A percentile compares a stretch with the other conserved stretches of the same genome.
Conservation (phyloP, 2,113 vertebrate species). For the Crocuta crocuta region DNA sequence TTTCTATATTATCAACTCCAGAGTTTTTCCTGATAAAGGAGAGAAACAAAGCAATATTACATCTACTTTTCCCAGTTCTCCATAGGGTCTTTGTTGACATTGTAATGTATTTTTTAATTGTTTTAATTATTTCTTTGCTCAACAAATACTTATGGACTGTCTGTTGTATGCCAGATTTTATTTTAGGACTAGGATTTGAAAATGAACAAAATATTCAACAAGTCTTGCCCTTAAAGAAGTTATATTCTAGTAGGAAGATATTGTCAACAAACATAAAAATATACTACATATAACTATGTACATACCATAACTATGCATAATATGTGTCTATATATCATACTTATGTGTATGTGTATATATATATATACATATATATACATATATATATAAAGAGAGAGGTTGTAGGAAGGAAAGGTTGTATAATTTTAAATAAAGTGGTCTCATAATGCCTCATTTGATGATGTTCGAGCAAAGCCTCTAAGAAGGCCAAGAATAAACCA, state of each 20-base stretch:
- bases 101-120: neutral
- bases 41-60: neutral
- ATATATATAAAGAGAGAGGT: neutral
- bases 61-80: neutral
- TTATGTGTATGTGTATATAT: neutral
- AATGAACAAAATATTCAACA: neutral
- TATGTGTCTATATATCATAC: neutral
- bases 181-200: neutral
- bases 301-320: neutral
- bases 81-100: neutral
- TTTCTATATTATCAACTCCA: neutral
- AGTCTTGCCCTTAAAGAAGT: neutral
- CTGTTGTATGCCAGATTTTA: neutral
- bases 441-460: neutral
- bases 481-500: neutral
- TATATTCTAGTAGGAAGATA: neutral
- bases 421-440: neutral
- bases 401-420: neutral
- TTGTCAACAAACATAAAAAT: neutral
- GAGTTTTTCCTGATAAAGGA: neutral
- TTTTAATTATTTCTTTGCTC: slow-evolving; percentile 29
- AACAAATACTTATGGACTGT: neutral
- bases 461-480: neutral
- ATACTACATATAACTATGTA: neutral
- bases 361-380: fast-evolving